Base-by-base conservation (phyloP, 2,888 invertebrate genomes). In the Eueremaeus valkanovi region DNA sequence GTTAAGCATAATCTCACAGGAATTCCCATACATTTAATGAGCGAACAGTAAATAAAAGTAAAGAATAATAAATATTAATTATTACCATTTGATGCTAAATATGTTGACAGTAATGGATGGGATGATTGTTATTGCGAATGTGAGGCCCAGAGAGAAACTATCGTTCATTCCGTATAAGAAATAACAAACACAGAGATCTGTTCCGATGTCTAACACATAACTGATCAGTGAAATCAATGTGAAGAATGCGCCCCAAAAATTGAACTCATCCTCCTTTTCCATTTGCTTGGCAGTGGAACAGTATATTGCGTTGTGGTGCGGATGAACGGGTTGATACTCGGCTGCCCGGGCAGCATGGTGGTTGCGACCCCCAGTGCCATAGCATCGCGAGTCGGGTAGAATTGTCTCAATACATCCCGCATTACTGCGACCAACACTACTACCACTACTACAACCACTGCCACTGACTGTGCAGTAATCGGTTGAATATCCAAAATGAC, bases 11-110 rank as follows among this genome's bases (percentile, higher is more conserved):
- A n/a, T n/a, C n/a, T n/a, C n/a, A n/a, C n/a, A n/a, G n/a, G n/a
- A n/a, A n/a, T n/a, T n/a, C n/a, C n/a, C n/a, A n/a, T n/a, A n/a
- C n/a, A n/a, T n/a, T n/a, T n/a, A n/a, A n/a, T 51, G 16, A 5
- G 21, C 21, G 21, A 51, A 58, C 24, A n/a, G 1, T 8, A 58
- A 31, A 58, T 21, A 18, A 55, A 24, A 55, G 8, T 9, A 55
- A 55, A 55, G 27, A 21, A 55, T 21, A 55, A 55, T 24, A 18
- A 55, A 55, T 55, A 18, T 55, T 11, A 24, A 55, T 58, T 5
- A 36, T 49, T 79, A 79, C 79, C 79, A 79, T 66, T 76, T 75
- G 9, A 79, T 72, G 49, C 78, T 78, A 51, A 79, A 70, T n/a
- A 77, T 72, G 45, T 79, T 79, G 66, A 78, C 79, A 40, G 74